Base-by-base conservation (phyloP, 1,140 invertebrate genomes). In the Pristionchus pacificus region DNA sequence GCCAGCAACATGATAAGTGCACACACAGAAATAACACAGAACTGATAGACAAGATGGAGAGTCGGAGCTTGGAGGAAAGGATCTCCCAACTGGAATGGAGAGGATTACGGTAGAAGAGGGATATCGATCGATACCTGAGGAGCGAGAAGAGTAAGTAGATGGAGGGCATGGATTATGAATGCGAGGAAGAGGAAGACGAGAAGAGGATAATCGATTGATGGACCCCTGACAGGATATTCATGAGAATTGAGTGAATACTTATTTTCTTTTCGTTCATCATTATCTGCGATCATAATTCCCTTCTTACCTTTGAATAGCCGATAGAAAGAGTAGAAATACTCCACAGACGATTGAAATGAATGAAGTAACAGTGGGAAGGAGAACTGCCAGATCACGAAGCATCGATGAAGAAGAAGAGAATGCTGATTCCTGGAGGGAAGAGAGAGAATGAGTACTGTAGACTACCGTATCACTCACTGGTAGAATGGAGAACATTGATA, bases 121-220 rank as follows among this genome's bases (percentile, higher is more conserved):
- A 65, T 65, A 32, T 1, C 6, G 61, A n/a, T n/a, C n/a, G n/a
- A n/a, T 69, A 69, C 67, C 57, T 68, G 66, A 55, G 71, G 71
- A 30, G 71, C 71, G 2, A 73, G 13, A 29, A 69, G 60, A 15
- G 68, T 60, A 27, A 73, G 33, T 1, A 73, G 60, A 61, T 73
- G 66, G 1, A 61, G 6, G 3, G 63, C 31, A 31, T 73, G 62
- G 24, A 73, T 68, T 27, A 59, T 60, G 65, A 73, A 73, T 0
- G 68, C 64, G n/a, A 68, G 59, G 60, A 73, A 73, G 31, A 73
- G 67, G 29, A 63, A 69, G 55, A 66, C 38, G 6, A 73, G 58
- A 24, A 73, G 60, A 1, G 71, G 33, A 58, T 30, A 73, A 58
- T 73, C 71, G 28, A 73, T 64, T 15, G 65, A 49, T 60, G 63